Evolutionary conservation across 2,888 invertebrate genomes (phyloP).

Genomic region (Thalpophila matura): DNA sequence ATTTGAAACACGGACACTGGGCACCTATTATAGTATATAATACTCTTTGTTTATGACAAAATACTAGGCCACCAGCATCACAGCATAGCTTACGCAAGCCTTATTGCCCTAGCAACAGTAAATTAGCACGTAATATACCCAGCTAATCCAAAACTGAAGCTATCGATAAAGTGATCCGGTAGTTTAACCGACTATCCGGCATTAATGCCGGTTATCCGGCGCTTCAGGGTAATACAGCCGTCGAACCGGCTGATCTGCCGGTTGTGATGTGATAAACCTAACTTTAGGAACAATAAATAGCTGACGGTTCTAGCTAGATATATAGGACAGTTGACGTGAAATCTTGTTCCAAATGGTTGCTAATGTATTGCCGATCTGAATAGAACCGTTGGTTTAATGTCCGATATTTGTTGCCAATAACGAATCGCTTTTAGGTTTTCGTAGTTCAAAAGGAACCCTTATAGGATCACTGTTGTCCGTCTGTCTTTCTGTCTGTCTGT

Average conservation of each 20-base stretch:
- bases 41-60: background rate
- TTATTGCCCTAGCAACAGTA: constrained; percentile 11
- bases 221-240: constrained; percentile 47
- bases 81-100: background rate
- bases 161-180: constrained; percentile 53
- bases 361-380: background rate
- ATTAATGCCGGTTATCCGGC: constrained; percentile 39
- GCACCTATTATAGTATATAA: no score
- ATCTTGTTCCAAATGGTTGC: constrained; percentile 7
- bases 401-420: no score
- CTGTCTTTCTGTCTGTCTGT: background rate
- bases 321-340: constrained; percentile 5
- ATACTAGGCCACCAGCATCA: background rate
- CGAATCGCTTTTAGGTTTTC: no score
- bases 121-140: constrained; percentile 50
- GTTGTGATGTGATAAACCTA: constrained; percentile 48
- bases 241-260: constrained; percentile 45
- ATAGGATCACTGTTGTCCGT: no score
- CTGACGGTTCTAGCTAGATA: constrained; percentile 2
- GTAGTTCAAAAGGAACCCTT: no score
- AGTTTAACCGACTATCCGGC: constrained; percentile 33
- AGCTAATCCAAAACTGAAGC: constrained; percentile 52
- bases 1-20: no score
- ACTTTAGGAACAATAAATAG: constrained; percentile 31
- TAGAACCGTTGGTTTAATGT: background rate